These are phyloP conservation scores for Mus caroli DNA, from an alignment of 2,797 vertebrate genomes.

Conservation along the genomic window DNA sequence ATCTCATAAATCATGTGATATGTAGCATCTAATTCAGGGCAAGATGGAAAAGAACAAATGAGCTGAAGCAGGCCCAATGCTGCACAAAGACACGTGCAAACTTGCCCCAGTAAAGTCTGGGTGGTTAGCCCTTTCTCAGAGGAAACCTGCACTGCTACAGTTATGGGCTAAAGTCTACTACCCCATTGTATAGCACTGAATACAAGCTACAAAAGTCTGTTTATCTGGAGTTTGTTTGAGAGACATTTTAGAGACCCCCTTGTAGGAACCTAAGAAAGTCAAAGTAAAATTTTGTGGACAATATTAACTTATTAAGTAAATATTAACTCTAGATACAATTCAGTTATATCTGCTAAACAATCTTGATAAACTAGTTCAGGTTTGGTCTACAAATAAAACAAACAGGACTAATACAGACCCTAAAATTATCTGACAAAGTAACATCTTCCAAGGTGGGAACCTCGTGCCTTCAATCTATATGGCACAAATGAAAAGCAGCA, in stretches of 20 bases:
- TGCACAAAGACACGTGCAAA: not conserved
- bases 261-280: not conserved
- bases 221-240: conserved; percentile 49
- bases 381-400: conserved; percentile 63
- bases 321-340: conserved; percentile 37
- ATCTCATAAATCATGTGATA: conserved; percentile 55
- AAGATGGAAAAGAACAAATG: conserved; percentile 19
- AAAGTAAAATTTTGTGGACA: conserved; percentile 34
- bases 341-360: conserved; percentile 39
- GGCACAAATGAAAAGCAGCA: conserved; percentile 12
- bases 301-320: conserved; percentile 60
- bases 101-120: not conserved
- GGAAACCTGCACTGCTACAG: not conserved
- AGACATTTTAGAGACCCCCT: conserved; percentile 43
- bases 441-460: conserved; percentile 51
- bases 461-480: conserved; percentile 32
- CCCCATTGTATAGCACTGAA: not conserved
- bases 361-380: conserved; percentile 47
- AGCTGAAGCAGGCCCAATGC: not conserved
- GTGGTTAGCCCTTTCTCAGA: not conserved
- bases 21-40: conserved; percentile 6
- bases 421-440: conserved; percentile 68
- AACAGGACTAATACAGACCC: conserved; percentile 24
- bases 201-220: not conserved
- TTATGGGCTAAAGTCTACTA: not conserved